A percentile compares a stretch with the other conserved stretches of the same genome.
These are phyloP conservation scores for silkworm (Bombyx mori) DNA, from an alignment of 1,140 invertebrate genomes.

Conservation along the genomic window ASM3026992v2 NC_085123.1:5123001-5123500, in stretches of 20 bases:
- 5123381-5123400: conserved; percentile 76
- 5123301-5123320: conserved; percentile 73
- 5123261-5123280: conserved; percentile 68
- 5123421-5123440: conserved; percentile 75
- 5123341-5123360: conserved; percentile 77
- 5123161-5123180: too few relatives aligned
- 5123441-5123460: conserved; percentile 73
- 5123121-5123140: background rate
- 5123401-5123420: conserved; percentile 78
- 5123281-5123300: conserved; percentile 72
- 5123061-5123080: conserved; percentile 73
- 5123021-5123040: conserved; percentile 63
- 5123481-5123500: conserved; percentile 72
- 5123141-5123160: too few relatives aligned
- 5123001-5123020: conserved; percentile 58
- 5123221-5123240: too few relatives aligned
- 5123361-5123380: conserved; percentile 79
- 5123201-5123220: too few relatives aligned
- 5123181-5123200: too few relatives aligned
- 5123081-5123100: conserved; percentile 2
- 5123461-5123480: conserved; percentile 75
- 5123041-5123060: conserved; percentile 70
- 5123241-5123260: too few relatives aligned
- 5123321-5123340: conserved; percentile 78
- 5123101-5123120: background rate